A percentile compares a stretch with the other conserved stretches of the same genome.
These are phyloP conservation scores for Whitmania pigra DNA, from an alignment of 1,140 invertebrate species.

Conservation along the genomic window DNA sequence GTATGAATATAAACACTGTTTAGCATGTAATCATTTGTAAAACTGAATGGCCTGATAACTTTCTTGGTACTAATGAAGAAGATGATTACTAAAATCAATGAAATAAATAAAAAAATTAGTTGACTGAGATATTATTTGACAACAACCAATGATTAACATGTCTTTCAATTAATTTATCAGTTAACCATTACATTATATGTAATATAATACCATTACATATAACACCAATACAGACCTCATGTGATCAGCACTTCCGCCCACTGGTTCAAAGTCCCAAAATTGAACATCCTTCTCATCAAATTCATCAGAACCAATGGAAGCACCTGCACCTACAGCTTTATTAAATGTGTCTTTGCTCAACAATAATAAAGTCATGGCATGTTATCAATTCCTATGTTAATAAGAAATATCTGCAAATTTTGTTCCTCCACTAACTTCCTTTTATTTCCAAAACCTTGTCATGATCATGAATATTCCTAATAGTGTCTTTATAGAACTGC, in stretches of 20 bases:
- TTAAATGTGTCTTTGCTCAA: background rate
- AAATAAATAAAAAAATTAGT: too few species aligned
- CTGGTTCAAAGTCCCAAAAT: constrained; percentile 10
- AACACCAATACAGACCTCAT: too few species aligned
- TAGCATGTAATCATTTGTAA: background rate
- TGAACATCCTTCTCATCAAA: background rate
- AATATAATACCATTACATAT: too few species aligned
- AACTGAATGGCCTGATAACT: background rate
- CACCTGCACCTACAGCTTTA: background rate
- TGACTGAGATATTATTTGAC: too few species aligned
- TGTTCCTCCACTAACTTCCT: background rate
- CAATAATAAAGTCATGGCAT: background rate
- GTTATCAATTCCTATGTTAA: background rate
- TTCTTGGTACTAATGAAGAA: background rate
- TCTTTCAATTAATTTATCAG: too few species aligned
- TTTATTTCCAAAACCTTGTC: constrained; percentile 4
- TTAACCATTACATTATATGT: too few species aligned
- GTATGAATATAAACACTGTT: background rate
- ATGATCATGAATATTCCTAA: constrained; percentile 5
- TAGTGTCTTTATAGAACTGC: background rate
- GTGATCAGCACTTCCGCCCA: background rate
- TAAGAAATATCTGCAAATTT: background rate
- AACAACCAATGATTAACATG: too few species aligned
- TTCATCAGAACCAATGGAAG: constrained; percentile 7
- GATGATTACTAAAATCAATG: too few species aligned